Evolutionary conservation across 2,113 vertebrate species (phyloP).

Genomic region (Apodemus speciosus): DNA sequence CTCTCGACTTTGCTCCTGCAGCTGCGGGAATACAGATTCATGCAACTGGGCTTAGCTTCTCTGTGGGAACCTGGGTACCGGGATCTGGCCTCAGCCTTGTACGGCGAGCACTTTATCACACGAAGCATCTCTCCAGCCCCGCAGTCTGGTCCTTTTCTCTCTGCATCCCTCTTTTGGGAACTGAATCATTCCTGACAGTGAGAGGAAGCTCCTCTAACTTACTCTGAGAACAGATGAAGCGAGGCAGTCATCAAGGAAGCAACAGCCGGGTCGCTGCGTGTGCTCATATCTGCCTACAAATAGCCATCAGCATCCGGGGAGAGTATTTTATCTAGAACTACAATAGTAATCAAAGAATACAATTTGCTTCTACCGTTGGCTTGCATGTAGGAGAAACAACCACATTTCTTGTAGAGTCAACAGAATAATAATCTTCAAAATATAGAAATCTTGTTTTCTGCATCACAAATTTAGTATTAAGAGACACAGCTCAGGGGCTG

Average conservation of each 20-base stretch:
- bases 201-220: neutral
- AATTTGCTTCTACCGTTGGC: neutral
- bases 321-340: neutral
- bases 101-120: too few relatives aligned
- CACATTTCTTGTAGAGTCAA: neutral
- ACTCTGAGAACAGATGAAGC: neutral
- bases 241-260: neutral
- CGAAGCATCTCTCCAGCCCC: neutral
- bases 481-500: neutral
- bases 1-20: too few relatives aligned
- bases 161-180: neutral
- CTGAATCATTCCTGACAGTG: neutral
- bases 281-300: neutral
- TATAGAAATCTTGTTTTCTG: neutral
- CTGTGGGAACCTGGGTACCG: too few relatives aligned
- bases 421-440: neutral
- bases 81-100: neutral
- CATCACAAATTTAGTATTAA: conserved; percentile 14
- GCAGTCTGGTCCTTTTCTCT: neutral
- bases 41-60: too few relatives aligned
- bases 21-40: too few relatives aligned
- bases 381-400: neutral
- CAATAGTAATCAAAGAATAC: neutral
- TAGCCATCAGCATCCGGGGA: too few relatives aligned
- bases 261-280: rapidly evolving